Conservation (phyloP, 1,140 invertebrate species). For the Drosophila lacteicornis region DNA sequence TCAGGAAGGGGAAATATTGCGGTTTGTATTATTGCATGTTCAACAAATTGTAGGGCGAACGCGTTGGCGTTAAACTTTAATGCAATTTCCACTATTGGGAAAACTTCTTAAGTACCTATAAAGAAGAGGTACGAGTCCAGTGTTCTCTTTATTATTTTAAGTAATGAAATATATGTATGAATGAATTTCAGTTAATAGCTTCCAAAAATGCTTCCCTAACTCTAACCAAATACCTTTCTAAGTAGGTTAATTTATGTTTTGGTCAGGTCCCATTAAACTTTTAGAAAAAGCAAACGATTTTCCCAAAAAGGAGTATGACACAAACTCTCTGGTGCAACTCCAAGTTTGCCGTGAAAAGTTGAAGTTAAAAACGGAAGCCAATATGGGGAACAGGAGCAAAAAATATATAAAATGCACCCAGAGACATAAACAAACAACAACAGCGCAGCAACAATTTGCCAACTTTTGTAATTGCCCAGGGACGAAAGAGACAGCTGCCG, state of each 20-base stretch:
- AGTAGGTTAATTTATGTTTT: background rate
- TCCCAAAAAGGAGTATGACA: background rate
- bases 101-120: background rate
- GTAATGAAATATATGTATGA: background rate
- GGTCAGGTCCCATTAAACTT: background rate
- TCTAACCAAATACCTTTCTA: background rate
- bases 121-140: background rate
- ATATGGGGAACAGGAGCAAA: conserved; percentile 4
- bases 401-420: conserved; percentile 37
- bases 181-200: background rate
- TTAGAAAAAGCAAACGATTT: background rate
- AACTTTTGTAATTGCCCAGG: conserved; percentile 65
- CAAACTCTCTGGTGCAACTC: background rate
- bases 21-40: conserved; percentile 6
- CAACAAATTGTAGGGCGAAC: background rate
- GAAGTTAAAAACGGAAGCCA: conserved; percentile 22
- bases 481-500: conserved; percentile 3
- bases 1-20: background rate
- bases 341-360: conserved; percentile 25
- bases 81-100: background rate
- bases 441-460: conserved; percentile 39
- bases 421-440: conserved; percentile 52
- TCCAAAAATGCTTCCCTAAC: background rate
- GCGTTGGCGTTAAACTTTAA: background rate
- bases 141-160: background rate